Conservation (phyloP, 2,113 vertebrate genomes). For the Megalops atlanticus region DNA sequence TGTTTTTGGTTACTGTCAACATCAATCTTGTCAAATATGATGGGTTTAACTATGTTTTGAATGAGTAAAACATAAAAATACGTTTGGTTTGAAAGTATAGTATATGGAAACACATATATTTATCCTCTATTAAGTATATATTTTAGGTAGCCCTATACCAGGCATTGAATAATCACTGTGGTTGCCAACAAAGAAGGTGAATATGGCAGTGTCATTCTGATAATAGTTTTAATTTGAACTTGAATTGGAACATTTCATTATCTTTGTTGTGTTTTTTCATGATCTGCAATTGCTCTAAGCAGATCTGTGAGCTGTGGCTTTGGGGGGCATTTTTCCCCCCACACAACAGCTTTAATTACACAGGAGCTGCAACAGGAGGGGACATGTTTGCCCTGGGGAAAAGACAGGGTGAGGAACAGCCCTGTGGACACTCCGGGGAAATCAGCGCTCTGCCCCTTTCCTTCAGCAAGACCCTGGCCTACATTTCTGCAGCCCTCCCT, state of each 20-base stretch:
- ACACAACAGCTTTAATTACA: conserved; percentile 66
- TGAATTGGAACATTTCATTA: too few species aligned
- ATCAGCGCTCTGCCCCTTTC: conserved; percentile 56
- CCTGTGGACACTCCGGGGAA: conserved; percentile 63
- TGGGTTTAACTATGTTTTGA: too few species aligned
- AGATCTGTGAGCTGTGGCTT: background rate
- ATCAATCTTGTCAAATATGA: too few species aligned
- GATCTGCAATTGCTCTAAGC: background rate
- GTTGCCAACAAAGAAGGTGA: background rate
- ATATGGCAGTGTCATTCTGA: background rate
- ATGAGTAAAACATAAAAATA: too few species aligned
- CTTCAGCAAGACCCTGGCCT: background rate
- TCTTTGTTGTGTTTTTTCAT: background rate
- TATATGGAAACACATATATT: too few species aligned
- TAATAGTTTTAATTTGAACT: too few species aligned
- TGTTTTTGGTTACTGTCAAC: too few species aligned
- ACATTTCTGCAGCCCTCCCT: conserved; percentile 33
- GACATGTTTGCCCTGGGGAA: conserved; percentile 57
- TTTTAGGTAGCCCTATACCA: too few species aligned
- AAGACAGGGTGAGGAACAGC: conserved; percentile 31
- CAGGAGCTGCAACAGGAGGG: conserved; percentile 61
- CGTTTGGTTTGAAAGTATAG: too few species aligned
- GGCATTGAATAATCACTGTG: background rate
- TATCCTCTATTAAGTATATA: too few species aligned
- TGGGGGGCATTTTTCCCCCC: conserved; percentile 58